Percentiles rank a stretch among this genome's conserved stretches.
These are phyloP conservation scores for Brachypterus glaber DNA, from an alignment of 2,888 invertebrate genomes.

Conservation along the genomic window DNA sequence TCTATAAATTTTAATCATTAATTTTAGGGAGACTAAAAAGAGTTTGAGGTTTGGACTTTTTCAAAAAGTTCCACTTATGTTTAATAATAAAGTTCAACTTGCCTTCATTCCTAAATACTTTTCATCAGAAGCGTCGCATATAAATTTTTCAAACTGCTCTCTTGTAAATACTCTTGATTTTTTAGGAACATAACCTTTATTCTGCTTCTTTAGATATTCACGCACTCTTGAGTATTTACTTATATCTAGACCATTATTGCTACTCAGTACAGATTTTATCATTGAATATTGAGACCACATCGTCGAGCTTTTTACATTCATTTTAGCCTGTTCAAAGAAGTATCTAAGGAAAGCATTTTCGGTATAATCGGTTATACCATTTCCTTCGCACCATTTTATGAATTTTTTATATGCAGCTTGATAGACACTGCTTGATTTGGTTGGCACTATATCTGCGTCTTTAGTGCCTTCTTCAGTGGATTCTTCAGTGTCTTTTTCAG, in stretches of 20 bases:
- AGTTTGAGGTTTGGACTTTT: too few relatives aligned
- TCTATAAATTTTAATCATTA: too few relatives aligned
- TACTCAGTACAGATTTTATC: constrained; percentile 6
- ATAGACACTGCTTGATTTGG: too few relatives aligned
- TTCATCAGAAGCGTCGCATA: constrained; percentile 16
- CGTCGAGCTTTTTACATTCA: constrained; percentile 10
- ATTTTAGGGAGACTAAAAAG: too few relatives aligned
- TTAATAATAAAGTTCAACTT: constrained; percentile 3
- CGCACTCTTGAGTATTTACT: constrained; percentile 8
- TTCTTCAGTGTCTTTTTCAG: too few relatives aligned
- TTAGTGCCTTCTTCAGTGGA: too few relatives aligned
- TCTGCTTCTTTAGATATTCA: constrained; percentile 12
- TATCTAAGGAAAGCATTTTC: constrained; percentile 19
- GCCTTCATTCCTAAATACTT: constrained; percentile 17
- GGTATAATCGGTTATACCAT: constrained; percentile 1
- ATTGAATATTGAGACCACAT: constrained; percentile 12
- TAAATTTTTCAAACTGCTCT: constrained; percentile 14
- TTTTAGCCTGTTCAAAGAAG: constrained; percentile 18
- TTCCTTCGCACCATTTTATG: constrained; percentile 2
- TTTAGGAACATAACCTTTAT: constrained; percentile 14
- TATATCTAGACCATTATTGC: constrained; percentile 11
- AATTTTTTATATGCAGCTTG: constrained; percentile 3
- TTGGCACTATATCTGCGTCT: too few relatives aligned
- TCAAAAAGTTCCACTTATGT: too few relatives aligned
- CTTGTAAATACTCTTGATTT: constrained; percentile 15